Base-by-base conservation (phyloP, 1,140 invertebrate species). In the Linepithema humile region DNA sequence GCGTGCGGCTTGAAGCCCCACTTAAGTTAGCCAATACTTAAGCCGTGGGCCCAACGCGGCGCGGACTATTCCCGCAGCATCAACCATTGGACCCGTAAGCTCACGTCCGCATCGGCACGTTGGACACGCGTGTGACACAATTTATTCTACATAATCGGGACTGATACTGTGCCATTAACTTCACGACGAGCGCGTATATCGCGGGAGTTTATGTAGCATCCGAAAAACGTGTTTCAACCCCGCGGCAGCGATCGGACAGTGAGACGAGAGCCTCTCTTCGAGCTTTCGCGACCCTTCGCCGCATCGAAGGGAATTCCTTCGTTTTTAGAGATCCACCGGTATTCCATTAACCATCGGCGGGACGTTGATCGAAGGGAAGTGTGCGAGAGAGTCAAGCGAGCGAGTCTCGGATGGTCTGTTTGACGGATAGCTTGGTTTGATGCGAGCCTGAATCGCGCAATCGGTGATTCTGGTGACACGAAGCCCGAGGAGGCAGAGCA, bases 61-160 rank as follows among this genome's bases (percentile, higher is more conserved):
- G 91, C 91, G 84, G 90, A 93, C 91, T 94, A 94, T 92, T 94
- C 93, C 88, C 88, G 89, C 92, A 93, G 93, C 93, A 93, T 93
- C 92, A 92, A 88, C 87, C 85, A 88, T 89, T 92, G 90, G 92
- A 92, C 90, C 91, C 88, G 80, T 88, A 78, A 75, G 85, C 88
- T 86, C 67, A 67, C 75, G 82, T 86, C 84, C 88, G 69, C 65
- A 86, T 12, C 23, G 85, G 72, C 55, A 87, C 84, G 83, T 74
- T 86, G 77, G 59, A 82, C n/a, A 90, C 87, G 80, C 85, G 88
- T 55, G n/a, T n/a, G n/a, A n/a, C n/a, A n/a, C n/a, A n/a, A n/a
- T n/a, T n/a, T n/a, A n/a, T n/a, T n/a, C n/a, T n/a, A n/a, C n/a
- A n/a, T n/a, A n/a, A n/a, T n/a, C 6, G 4, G 40, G 40, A 65